Evolutionary conservation across 2,113 vertebrate species (phyloP), one percentile per base, ranked within the genome.

Genomic region (Miniopterus natalensis): DNA sequence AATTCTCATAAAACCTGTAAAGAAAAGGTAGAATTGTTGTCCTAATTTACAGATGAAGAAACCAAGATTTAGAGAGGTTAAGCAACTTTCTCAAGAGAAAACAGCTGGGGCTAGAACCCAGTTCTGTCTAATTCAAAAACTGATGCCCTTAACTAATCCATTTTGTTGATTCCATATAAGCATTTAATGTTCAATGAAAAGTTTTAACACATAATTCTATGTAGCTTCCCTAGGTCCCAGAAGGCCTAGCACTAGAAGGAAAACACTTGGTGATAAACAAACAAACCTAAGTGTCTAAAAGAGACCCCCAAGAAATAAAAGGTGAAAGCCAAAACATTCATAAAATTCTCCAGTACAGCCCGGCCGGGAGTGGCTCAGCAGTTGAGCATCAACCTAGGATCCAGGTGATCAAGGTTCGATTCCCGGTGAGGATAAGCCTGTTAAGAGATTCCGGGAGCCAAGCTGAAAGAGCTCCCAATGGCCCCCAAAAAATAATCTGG

Each of bases 231-330:
- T 59, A 68, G 31, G 45, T 15, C 57, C 49, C 73, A 84, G 6
- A 66, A 25, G 27, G 40, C n/a, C 66, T 36, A 66, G 13, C 21
- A 45, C 61, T 66, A 70, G 42, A 81, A 83, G 53, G 81, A 88
- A 84, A 88, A 94, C 18, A 78, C 61, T 40, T 57, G 14, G 31
- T 92, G 71, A 79, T 70, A 84, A 79, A 95, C 10, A 78, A 55
- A 77, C 55, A 78, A 83, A 79, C 40, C 12, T 73, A 29, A 70
- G 17, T 71, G 53, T 70, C 68, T 90, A 55, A 90, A 93, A 87
- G 40, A 51, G 31, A 79, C 1, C 14, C 90, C 4, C 42, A 59
- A 77, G 11, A 83, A 88, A 42, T 20, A 81, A 84, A 94, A 78
- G 29, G 1, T 36, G 25, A 92, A 65, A 66, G 10, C 17, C 27